phyloP scores from a whole-genome alignment of 2,113 vertebrate species.

The Sphaerodactylus townsendi region DNA sequence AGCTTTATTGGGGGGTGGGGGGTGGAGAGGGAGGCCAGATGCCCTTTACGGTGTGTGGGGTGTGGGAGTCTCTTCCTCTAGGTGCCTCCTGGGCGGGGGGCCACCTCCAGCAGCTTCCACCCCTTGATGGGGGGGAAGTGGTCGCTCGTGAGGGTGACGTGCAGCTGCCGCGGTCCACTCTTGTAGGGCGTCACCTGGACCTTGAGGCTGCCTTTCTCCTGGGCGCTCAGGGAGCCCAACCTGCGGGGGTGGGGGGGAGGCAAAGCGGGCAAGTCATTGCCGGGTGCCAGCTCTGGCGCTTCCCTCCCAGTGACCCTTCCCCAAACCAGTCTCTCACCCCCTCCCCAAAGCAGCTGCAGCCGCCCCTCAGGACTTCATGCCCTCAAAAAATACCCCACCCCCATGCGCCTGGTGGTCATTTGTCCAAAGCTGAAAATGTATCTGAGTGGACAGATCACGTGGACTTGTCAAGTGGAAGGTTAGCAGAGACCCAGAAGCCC shows the following conservation, averaged over 20 bases:
- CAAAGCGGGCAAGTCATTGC: not conserved
- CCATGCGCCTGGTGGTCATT: no score
- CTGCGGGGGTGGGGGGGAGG: constrained; percentile 31
- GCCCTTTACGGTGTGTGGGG: not conserved
- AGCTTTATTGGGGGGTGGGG: not conserved
- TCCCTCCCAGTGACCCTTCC: not conserved
- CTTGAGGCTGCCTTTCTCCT: constrained; percentile 42
- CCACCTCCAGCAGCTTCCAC: constrained; percentile 56
- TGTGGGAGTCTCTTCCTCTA: no score
- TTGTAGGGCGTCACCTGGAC: constrained; percentile 63
- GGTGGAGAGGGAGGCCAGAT: not conserved
- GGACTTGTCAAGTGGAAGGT: no score
- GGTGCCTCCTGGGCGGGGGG: constrained; percentile 7
- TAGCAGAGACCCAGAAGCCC: no score
- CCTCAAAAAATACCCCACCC: not conserved
- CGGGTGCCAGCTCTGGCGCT: not conserved
- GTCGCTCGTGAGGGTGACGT: constrained; percentile 63
- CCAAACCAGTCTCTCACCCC: no score
- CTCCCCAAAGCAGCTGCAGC: not conserved
- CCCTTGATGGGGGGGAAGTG: constrained; percentile 66
- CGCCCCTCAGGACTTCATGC: not conserved
- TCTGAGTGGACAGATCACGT: not conserved
- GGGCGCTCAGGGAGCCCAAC: constrained; percentile 53
- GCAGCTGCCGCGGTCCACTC: constrained; percentile 63
- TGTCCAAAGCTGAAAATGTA: no score